Evolutionary conservation across 2,888 invertebrate genomes (phyloP), one percentile per base, ranked within the genome.

Genomic region (Uloborus plumipes): DNA sequence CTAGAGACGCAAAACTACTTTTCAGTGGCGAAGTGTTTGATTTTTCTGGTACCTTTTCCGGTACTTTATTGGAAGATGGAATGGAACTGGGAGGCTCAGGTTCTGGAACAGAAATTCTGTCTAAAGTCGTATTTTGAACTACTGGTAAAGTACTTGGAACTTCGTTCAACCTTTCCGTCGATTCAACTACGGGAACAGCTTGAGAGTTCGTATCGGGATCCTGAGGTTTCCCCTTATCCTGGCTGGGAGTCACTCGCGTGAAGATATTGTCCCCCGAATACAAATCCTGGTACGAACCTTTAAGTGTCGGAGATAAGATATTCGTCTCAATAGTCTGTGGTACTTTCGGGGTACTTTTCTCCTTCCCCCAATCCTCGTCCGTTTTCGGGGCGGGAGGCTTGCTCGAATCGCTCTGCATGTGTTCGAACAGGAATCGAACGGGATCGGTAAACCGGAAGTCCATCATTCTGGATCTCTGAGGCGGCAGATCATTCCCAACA

Each of bases 361-460:
- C 78, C 53, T 73, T 80, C 26, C 20, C 16, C 79, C 79, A 80
- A 3, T 80, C 79, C 0, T 73, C 79, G 31, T 50, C 73, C 49
- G 73, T 53, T 80, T 80, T 74, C 20, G 67, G 73, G 7, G 74
- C 55, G 49, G 55, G 65, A 15, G 70, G 13, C 39, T 64, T 69
- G 50, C 67, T 73, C 1, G 73, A 20, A 47, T 80, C 79, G 4
- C 74, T 70, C 55, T 81, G 80, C 80, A 82, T 82, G 51, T 82
- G 81, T 18, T 82, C 81, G 22, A 82, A 76, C 13, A 82, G 75
- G 61, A 82, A 82, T 6, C 81, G 81, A 66, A 82, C 81, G 0
- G 81, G 81, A 61, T 82, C 81, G 1, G 81, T 82, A 26, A 82
- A 76, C 2, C 81, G 26, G 66, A 82, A 76, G 47, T 82, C 81